Base-by-base conservation (phyloP, 2,888 invertebrate genomes). In the Sphaerophoria rueppellii region DNA sequence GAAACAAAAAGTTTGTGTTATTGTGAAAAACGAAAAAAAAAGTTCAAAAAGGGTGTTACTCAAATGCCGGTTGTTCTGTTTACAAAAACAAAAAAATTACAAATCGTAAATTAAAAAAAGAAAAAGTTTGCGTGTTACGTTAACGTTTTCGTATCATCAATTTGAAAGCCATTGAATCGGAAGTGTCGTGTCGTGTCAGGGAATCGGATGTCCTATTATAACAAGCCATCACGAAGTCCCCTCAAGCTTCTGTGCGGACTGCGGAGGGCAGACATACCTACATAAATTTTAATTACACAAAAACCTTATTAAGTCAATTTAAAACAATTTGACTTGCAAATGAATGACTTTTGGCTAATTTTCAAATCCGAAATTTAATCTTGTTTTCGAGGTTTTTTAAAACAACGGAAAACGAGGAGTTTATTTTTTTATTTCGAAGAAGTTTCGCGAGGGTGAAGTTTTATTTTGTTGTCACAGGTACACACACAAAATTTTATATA, bases 401-500 rank as follows among this genome's bases (percentile, higher is more conserved):
- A 46, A 43, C 14, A 71, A 52, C 24, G 6, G 14, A 57, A 46
- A 48, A 14, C 37, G 52, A 43, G 46, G 11, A 9, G 40, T 7
- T 7, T 43, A 61, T 72, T 11, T 2, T n/a, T 43, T 43, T 43
- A n/a, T n/a, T n/a, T n/a, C n/a, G n/a, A n/a, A n/a, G n/a, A n/a
- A n/a, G n/a, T n/a, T 72, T 83, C 83, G 80, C 80, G 75, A 72
- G 61, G 83, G 72, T 71, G 75, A 83, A 83, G 40, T 67, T 83
- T 65, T 24, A 24, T 24, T 83, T 83, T 72, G n/a, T 60, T 60
- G 43, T 43, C 43, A 52, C 83, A 83, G 83, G 83, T 83, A 83
- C 75, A 83, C 80, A 83, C 82, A 83, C 75, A 80, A 83, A 83
- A 80, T 83, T 24, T 24, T 79, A 80, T 81, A 77, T 85, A 81